Percentiles rank a stretch among this genome's conserved stretches.
Evolutionary conservation across 2,113 vertebrate species (phyloP).

Genomic region (Carollia perspicillata): DNA sequence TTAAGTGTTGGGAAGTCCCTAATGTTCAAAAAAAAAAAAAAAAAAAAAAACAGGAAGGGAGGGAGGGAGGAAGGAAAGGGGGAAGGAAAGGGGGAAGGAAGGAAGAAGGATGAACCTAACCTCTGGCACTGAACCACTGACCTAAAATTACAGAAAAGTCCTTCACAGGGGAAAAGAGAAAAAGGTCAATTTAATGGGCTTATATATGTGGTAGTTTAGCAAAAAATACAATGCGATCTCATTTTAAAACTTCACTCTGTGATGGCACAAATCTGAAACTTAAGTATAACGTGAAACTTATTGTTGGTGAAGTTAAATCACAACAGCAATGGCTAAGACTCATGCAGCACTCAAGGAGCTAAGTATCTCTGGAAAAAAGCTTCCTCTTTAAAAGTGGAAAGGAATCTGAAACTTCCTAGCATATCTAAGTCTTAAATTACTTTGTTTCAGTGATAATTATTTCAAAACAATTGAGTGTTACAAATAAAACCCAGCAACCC

Average conservation of each 20-base stretch:
- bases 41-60: no score
- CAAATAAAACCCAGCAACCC: conserved; percentile 1
- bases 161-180: neutral
- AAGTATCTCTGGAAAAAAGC: neutral
- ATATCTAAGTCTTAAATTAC: conserved; percentile 40
- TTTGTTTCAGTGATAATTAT: conserved; percentile 50
- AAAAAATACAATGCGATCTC: neutral
- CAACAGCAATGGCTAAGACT: neutral
- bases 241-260: conserved; percentile 12
- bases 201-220: neutral
- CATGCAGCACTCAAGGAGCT: neutral
- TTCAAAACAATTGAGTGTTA: conserved; percentile 38
- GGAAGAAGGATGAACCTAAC: neutral
- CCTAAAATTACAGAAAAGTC: neutral
- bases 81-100: no score
- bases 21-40: neutral
- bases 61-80: fast-evolving
- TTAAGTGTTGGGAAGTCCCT: neutral
- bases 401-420: conserved; percentile 28
- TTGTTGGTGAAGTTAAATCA: neutral
- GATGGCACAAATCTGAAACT: conserved; percentile 1
- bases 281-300: neutral
- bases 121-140: neutral
- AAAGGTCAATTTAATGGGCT: neutral
- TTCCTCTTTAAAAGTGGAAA: conserved; percentile 10